Conservation (phyloP, 2,113 vertebrate species). For the Oophaga pumilio region DNA sequence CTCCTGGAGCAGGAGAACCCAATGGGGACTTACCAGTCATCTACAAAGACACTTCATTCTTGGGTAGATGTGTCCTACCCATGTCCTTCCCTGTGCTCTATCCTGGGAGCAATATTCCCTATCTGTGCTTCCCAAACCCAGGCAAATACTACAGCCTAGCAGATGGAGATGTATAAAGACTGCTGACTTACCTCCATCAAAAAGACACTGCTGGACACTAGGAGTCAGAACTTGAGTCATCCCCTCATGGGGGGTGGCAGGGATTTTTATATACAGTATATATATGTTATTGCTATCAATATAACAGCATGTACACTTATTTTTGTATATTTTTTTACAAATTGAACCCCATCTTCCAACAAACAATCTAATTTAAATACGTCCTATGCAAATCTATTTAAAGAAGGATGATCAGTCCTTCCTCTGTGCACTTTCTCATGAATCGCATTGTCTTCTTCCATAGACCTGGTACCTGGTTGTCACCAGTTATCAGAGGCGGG, state of each 20-base stretch:
- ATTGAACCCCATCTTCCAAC: neutral
- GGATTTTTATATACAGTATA: constrained; percentile 19
- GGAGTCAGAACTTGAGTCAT: neutral
- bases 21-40: constrained; percentile 71
- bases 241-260: neutral
- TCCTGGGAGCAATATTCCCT: constrained; percentile 78
- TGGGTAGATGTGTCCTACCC: constrained; percentile 80
- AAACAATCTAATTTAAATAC: constrained; percentile 8
- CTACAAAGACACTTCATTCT: constrained; percentile 79
- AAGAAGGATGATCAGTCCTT: constrained; percentile 19
- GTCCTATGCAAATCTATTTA: constrained; percentile 40
- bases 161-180: constrained; percentile 80
- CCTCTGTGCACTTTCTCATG: constrained; percentile 19
- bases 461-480: neutral
- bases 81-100: constrained; percentile 82
- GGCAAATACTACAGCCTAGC: constrained; percentile 82
- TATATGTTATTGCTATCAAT: constrained; percentile 28
- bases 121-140: constrained; percentile 80
- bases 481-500: neutral
- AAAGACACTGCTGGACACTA: constrained; percentile 3
- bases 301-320: constrained; percentile 50
- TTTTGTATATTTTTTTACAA: constrained; percentile 51
- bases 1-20: constrained; percentile 66
- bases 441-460: neutral
- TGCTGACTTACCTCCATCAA: neutral